Evolutionary conservation across 2,888 invertebrate genomes (phyloP).

Genomic region (Standfussiana lucernea): DNA sequence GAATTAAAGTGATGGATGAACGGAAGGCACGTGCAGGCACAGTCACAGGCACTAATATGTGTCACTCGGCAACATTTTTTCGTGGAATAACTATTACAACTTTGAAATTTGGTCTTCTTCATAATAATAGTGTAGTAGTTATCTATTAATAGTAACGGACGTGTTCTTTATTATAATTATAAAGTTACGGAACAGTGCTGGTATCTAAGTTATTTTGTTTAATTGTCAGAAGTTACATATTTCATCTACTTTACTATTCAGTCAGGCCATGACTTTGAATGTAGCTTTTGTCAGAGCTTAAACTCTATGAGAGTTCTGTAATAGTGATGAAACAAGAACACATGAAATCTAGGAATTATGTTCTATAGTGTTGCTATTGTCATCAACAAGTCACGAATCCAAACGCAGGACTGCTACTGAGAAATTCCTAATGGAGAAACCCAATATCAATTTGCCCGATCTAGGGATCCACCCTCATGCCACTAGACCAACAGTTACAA

Average conservation of each 20-base stretch:
- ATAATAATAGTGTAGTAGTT: not conserved
- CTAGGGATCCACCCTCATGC: not conserved
- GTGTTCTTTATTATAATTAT: not conserved
- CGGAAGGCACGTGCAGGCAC: not conserved
- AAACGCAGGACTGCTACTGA: not conserved
- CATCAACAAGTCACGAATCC: not conserved
- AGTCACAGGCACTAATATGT: not conserved
- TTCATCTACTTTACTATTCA: not conserved
- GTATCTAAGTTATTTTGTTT: not conserved
- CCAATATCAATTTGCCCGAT: not conserved
- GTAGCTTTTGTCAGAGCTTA: not conserved
- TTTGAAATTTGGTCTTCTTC: not conserved
- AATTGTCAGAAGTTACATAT: not conserved
- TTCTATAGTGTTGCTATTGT: not conserved
- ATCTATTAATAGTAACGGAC: too few species aligned
- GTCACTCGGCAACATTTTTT: not conserved
- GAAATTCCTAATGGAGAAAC: not conserved
- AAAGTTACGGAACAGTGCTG: not conserved
- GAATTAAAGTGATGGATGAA: not conserved
- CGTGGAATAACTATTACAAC: not conserved
- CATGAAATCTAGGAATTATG: not conserved
- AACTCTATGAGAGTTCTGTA: not conserved
- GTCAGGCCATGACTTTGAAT: not conserved
- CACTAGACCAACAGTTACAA: not conserved
- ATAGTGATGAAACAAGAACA: not conserved